Conservation (phyloP, 2,113 vertebrate species). For the Brachyistius frenatus region DNA sequence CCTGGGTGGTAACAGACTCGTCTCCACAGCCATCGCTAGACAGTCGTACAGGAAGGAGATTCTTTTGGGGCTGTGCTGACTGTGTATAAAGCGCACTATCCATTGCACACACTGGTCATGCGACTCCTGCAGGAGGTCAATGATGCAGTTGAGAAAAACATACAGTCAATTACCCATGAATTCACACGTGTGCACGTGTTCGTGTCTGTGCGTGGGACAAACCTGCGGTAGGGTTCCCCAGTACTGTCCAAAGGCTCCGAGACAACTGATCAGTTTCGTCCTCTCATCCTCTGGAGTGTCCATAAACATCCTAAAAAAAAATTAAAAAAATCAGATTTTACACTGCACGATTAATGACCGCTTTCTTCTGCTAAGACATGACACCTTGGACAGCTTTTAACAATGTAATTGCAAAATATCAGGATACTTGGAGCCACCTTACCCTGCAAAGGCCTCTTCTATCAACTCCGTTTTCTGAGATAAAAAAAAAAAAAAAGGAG, state of each 20-base stretch:
- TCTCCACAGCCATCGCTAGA: conserved; percentile 97
- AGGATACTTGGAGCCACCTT: conserved; percentile 58
- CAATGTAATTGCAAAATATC: no score
- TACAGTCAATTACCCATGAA: not conserved
- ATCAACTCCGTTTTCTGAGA: conserved; percentile 96
- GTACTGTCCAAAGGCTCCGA: conserved; percentile 94
- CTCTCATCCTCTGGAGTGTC: conserved; percentile 96
- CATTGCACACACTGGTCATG: conserved; percentile 98
- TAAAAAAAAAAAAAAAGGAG: not conserved
- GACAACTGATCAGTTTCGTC: conserved; percentile 95
- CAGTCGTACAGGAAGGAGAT: conserved; percentile 99
- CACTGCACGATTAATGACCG: no score
- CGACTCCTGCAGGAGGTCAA: conserved; percentile 87
- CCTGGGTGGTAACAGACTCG: conserved; percentile 93
- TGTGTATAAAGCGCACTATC: conserved; percentile 97
- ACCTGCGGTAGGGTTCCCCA: conserved; percentile 96
- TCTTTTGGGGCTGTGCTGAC: conserved; percentile 97
- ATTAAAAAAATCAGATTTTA: not conserved
- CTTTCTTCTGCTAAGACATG: no score
- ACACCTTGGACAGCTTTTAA: no score
- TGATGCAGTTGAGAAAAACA: not conserved
- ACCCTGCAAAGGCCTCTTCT: conserved; percentile 99
- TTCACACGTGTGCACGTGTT: accelerated
- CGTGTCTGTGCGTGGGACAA: not conserved
- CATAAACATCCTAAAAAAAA: conserved; percentile 94